A percentile compares a stretch with the other conserved stretches of the same genome.
phyloP scores from a whole-genome alignment of 2,888 invertebrate genomes.

The Leptinotarsa haldemani region DNA sequence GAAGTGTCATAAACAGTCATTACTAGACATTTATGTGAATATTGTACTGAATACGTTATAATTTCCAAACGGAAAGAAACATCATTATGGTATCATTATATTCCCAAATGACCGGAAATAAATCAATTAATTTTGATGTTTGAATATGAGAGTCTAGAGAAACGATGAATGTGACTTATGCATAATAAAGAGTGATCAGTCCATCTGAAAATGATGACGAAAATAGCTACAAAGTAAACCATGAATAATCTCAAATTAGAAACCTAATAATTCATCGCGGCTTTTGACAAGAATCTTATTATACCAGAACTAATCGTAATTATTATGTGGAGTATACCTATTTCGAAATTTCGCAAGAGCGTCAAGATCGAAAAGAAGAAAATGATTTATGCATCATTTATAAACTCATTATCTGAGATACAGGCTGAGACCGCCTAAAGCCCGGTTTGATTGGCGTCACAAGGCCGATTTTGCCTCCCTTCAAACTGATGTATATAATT shows the following conservation, averaged over 20 bases:
- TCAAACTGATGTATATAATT: constrained; percentile 61
- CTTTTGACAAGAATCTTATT: constrained; percentile 54
- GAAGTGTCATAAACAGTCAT: no score
- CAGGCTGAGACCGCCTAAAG: constrained; percentile 63
- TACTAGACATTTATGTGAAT: no score
- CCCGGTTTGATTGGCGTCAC: constrained; percentile 65
- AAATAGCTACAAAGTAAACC: not conserved
- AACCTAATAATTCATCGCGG: constrained; percentile 19
- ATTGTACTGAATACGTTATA: no score
- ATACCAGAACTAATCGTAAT: constrained; percentile 59
- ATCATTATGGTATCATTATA: no score
- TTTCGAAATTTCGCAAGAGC: constrained; percentile 54
- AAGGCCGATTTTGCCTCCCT: constrained; percentile 62
- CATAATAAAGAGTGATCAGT: no score
- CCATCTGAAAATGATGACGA: not conserved
- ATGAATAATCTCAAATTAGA: constrained; percentile 13
- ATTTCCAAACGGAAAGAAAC: no score
- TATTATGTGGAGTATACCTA: constrained; percentile 51
- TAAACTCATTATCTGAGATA: constrained; percentile 67
- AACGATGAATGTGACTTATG: no score
- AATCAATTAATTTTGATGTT: no score
- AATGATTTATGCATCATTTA: constrained; percentile 68
- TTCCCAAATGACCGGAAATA: no score
- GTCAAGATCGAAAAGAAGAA: constrained; percentile 54
- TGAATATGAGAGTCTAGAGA: no score